These are phyloP conservation scores for Cryptophagus acutangulus DNA, from an alignment of 2,888 invertebrate genomes.

Conservation along the genomic window DNA sequence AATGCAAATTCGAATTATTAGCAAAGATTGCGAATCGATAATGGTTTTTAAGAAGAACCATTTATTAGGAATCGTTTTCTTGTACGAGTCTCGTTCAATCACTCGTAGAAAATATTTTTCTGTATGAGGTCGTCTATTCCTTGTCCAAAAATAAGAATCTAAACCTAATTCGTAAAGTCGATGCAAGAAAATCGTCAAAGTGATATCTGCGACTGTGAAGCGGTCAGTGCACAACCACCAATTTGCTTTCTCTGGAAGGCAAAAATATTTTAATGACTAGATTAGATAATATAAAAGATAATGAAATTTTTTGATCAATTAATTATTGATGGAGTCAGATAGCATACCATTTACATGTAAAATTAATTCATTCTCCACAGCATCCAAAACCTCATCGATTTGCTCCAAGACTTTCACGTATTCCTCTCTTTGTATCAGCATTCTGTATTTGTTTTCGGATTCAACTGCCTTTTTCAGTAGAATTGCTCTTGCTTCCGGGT, in stretches of 20 bases:
- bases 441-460: slow-evolving; percentile 59
- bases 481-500: slow-evolving; percentile 54
- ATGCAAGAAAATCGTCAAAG: slow-evolving; percentile 63
- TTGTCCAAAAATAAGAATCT: slow-evolving; percentile 61
- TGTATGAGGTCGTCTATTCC: slow-evolving; percentile 59
- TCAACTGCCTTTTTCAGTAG: slow-evolving; percentile 62
- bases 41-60: slow-evolving; percentile 58
- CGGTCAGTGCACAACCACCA: slow-evolving; percentile 65
- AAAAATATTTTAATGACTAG: no score
- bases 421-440: slow-evolving; percentile 58
- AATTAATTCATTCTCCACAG: slow-evolving; percentile 61
- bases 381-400: slow-evolving; percentile 57
- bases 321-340: no score
- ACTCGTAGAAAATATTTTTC: slow-evolving; percentile 61
- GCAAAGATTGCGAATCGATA: slow-evolving; percentile 56
- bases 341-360: slow-evolving; percentile 47
- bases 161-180: slow-evolving; percentile 64
- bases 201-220: slow-evolving; percentile 70
- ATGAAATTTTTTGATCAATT: no score
- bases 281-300: no score
- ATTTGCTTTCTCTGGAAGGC: slow-evolving; percentile 51
- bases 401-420: slow-evolving; percentile 60
- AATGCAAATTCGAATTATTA: slow-evolving; percentile 58
- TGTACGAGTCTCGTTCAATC: slow-evolving; percentile 60
- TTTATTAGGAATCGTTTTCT: slow-evolving; percentile 59